phyloP scores from a whole-genome alignment of 2,797 vertebrate genomes.

The Gambelia wislizenii region DNA sequence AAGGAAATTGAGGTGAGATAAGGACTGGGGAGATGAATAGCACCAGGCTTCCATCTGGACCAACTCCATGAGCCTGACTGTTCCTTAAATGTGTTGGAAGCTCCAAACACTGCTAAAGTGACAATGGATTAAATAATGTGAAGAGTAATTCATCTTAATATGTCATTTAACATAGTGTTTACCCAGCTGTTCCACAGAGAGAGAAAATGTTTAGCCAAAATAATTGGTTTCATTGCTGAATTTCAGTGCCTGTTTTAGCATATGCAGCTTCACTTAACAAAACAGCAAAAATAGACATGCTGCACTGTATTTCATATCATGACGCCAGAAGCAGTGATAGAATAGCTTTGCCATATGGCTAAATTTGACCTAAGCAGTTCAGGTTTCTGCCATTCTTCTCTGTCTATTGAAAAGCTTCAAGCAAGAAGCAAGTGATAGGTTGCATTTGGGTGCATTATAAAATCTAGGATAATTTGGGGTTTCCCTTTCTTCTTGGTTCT shows the following conservation, averaged over 20 bases:
- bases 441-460: not conserved
- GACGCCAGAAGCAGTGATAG: not conserved
- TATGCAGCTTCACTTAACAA: not conserved
- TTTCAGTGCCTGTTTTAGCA: not conserved
- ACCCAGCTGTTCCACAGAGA: constrained; percentile 10
- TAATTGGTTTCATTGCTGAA: constrained; percentile 10
- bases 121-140: not conserved
- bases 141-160: constrained; percentile 5
- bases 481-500: not conserved
- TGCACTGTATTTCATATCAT: not conserved
- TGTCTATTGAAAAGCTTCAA: not conserved
- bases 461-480: not conserved
- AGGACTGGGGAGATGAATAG: too few species aligned
- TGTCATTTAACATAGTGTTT: not conserved
- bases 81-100: not conserved
- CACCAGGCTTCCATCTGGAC: not conserved
- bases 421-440: not conserved
- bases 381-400: not conserved
- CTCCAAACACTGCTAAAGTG: not conserved
- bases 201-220: constrained; percentile 9
- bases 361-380: not conserved
- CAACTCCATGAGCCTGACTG: not conserved
- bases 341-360: constrained; percentile 10
- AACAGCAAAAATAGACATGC: not conserved
- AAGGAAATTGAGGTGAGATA: not conserved